These are phyloP conservation scores for Theocolax elegans DNA, from an alignment of 1,140 invertebrate species.

Conservation along the genomic window DNA sequence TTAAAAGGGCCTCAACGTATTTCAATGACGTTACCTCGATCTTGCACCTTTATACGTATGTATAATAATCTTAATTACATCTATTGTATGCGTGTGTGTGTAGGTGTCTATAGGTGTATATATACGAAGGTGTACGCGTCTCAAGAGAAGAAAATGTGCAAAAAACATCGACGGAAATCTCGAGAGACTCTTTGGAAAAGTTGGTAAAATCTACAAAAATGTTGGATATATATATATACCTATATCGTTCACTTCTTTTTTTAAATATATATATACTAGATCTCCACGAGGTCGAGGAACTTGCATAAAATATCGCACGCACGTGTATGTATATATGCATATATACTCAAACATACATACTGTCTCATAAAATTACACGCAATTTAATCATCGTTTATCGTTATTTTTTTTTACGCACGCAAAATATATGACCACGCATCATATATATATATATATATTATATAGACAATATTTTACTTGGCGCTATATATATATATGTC, in stretches of 20 bases:
- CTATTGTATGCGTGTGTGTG: too few species aligned
- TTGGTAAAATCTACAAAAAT: constrained; percentile 60
- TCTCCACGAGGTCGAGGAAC: constrained; percentile 62
- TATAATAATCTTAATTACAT: too few species aligned
- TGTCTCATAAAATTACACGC: constrained; percentile 39
- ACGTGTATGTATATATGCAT: constrained; percentile 38
- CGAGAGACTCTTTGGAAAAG: constrained; percentile 47
- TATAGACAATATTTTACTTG: background rate
- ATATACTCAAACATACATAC: background rate
- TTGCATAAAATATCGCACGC: constrained; percentile 61
- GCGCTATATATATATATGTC: background rate
- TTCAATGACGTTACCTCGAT: too few species aligned
- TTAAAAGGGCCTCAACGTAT: too few species aligned
- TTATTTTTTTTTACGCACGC: background rate
- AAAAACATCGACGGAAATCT: constrained; percentile 51
- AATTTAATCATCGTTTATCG: constrained; percentile 23
- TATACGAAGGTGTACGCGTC: too few species aligned
- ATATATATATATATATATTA: background rate
- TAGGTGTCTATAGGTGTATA: too few species aligned
- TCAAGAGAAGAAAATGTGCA: constrained; percentile 21
- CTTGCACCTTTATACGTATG: too few species aligned
- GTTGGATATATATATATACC: too few species aligned
- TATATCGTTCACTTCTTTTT: constrained; percentile 43
- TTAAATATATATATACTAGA: too few species aligned
- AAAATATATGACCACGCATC: background rate